Conservation (phyloP, 2,888 invertebrate genomes). For the Ptilodon capucinus region DNA sequence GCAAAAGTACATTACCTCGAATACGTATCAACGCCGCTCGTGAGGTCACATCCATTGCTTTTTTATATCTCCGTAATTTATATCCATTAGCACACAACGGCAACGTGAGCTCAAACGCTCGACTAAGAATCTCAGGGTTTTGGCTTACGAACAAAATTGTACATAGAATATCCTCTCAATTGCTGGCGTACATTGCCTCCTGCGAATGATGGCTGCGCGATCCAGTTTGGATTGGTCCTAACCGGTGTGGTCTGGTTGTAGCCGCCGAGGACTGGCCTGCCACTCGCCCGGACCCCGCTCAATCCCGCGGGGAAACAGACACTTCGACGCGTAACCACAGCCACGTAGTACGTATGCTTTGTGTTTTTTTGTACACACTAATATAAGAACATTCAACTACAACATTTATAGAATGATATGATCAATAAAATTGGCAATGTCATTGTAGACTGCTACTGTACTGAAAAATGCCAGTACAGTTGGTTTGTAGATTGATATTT, state of each 20-base stretch:
- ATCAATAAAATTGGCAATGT: too few relatives aligned
- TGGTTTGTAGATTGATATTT: too few relatives aligned
- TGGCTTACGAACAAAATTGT: too few relatives aligned
- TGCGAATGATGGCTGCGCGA: constrained; percentile 40
- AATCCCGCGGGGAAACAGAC: constrained; percentile 51
- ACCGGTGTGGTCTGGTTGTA: constrained; percentile 64
- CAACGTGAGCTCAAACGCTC: too few relatives aligned
- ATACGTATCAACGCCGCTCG: neutral
- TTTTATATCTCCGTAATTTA: neutral
- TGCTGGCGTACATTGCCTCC: constrained; percentile 31
- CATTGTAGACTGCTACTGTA: too few relatives aligned
- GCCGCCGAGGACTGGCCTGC: constrained; percentile 71
- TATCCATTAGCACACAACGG: neutral
- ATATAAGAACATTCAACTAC: too few relatives aligned
- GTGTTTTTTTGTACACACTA: constrained; percentile 19
- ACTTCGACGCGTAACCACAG: constrained; percentile 47
- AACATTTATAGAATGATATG: too few relatives aligned
- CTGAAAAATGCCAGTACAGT: too few relatives aligned
- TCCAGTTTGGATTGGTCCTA: constrained; percentile 29
- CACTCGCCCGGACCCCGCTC: constrained; percentile 64
- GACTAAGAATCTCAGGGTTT: too few relatives aligned
- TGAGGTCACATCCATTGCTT: neutral
- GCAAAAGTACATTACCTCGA: too few relatives aligned
- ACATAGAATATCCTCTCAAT: constrained; percentile 7
- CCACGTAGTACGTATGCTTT: constrained; percentile 68